Percentiles rank a stretch among this genome's conserved stretches.
Conservation (phyloP, 2,888 invertebrate genomes). For the Monochamus alternatus region DNA sequence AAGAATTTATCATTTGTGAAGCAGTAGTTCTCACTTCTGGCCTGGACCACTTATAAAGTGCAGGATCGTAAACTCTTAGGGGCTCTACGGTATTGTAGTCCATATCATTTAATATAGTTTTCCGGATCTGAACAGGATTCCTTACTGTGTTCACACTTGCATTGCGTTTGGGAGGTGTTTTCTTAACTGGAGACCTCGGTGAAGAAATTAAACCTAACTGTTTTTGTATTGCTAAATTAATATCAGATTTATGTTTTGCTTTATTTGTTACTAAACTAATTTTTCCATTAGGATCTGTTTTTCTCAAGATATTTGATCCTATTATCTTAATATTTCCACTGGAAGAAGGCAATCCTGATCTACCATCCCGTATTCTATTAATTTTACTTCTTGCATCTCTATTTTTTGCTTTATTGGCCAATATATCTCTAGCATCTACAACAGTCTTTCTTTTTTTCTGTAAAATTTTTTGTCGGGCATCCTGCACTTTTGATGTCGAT, state of each 20-base stretch:
- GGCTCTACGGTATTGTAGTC: constrained; percentile 51
- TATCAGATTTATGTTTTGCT: constrained; percentile 61
- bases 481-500: constrained; percentile 69
- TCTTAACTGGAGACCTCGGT: constrained; percentile 41
- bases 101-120: constrained; percentile 64
- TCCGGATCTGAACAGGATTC: constrained; percentile 52
- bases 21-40: constrained; percentile 57
- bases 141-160: constrained; percentile 44
- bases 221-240: constrained; percentile 67
- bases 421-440: constrained; percentile 85
- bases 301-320: constrained; percentile 71
- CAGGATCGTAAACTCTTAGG: constrained; percentile 50
- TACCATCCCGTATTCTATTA: constrained; percentile 76
- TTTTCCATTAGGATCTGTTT: constrained; percentile 73
- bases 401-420: constrained; percentile 82
- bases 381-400: constrained; percentile 78
- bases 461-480: constrained; percentile 86
- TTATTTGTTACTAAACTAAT: constrained; percentile 73
- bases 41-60: constrained; percentile 61
- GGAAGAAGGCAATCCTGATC: constrained; percentile 57
- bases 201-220: constrained; percentile 64
- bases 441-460: constrained; percentile 84
- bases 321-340: constrained; percentile 67
- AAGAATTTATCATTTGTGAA: constrained; percentile 59
- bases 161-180: constrained; percentile 49